A percentile compares a stretch with the other conserved stretches of the same genome.
Evolutionary conservation across 1,140 invertebrate species (phyloP).

Genomic region (Micrasema longulum): DNA sequence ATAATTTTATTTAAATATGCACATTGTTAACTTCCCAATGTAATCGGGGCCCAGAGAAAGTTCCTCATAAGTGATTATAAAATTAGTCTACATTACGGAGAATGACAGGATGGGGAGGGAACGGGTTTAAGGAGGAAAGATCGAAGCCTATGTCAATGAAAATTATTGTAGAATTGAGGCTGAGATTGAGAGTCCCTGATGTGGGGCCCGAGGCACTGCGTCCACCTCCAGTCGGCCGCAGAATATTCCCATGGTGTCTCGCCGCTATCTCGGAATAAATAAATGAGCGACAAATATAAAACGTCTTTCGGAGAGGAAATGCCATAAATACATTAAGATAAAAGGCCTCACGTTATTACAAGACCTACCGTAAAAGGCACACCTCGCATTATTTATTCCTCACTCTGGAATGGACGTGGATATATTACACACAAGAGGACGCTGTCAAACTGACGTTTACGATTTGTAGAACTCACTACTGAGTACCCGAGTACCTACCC

Average conservation of each 20-base stretch:
- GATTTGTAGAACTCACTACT: slow-evolving; percentile 14
- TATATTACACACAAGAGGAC: slow-evolving; percentile 26
- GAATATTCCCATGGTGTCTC: slow-evolving; percentile 44
- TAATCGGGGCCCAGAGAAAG: too few species aligned
- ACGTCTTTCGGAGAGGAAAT: slow-evolving; percentile 52
- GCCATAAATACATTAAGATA: slow-evolving; percentile 55
- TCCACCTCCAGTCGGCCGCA: not conserved
- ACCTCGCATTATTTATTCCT: slow-evolving; percentile 52
- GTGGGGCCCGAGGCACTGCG: slow-evolving; percentile 14
- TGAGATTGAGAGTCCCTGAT: slow-evolving; percentile 15
- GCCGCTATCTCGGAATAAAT: slow-evolving; percentile 52
- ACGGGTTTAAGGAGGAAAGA: too few species aligned
- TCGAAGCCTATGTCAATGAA: too few species aligned
- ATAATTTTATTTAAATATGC: too few species aligned
- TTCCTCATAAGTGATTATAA: too few species aligned
- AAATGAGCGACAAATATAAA: slow-evolving; percentile 55
- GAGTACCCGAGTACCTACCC: too few species aligned
- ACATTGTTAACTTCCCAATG: too few species aligned
- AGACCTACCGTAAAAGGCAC: slow-evolving; percentile 54
- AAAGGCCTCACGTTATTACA: slow-evolving; percentile 52
- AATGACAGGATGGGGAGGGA: too few species aligned
- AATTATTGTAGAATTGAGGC: too few species aligned
- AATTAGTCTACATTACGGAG: too few species aligned
- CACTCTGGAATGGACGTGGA: slow-evolving; percentile 40
- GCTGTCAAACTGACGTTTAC: slow-evolving; percentile 24